Base-by-base conservation (phyloP, 2,888 invertebrate genomes). In the Netelia melanura region DNA sequence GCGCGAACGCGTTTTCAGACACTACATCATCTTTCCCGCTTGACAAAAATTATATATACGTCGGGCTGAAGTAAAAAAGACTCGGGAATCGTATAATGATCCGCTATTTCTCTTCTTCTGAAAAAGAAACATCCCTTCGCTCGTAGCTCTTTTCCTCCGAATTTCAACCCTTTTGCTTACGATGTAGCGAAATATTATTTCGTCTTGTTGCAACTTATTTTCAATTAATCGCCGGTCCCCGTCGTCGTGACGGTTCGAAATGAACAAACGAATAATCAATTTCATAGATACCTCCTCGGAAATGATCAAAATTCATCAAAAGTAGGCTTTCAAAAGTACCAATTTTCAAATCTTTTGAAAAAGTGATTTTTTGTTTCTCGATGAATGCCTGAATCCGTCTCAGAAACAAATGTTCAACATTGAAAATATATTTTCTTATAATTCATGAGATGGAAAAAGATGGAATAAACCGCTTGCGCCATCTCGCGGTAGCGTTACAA, bases 1-100 rank as follows among this genome's bases (percentile, higher is more conserved):
- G 71, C 68, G 74, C 72, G 48, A 48, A 54, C 67, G 82, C 79
- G 62, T 82, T 85, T 30, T 81, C 82, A 76, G 85, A 79, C 79
- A 79, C 81, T 65, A 58, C 62, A 72, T 80, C 82, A 79, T 80
- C 79, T 76, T 72, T 52, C 72, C 74, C 65, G 43, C 70, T 71
- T 17, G 67, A 48, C 21, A 62, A 9, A 58, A 21, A 68, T 23
- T 17, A 17, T 38, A 75, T 74, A 23, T n/a, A 65, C 30, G 43
- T 52, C 48, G 11, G 58, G 23, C 17, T 48, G 58, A 67, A 23
- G 65, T 30, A 74, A 52, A 65, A 64, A 75, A 72, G 54, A 58
- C 78, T 62, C 56, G 74, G 44, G 83, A 62, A 76, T 78, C 64
- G 38, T 52, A 83, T 83, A 83, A 83, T 78, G 72, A 83, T 78